Evolutionary conservation across 1,140 invertebrate genomes (phyloP).

Genomic region (Drosophila burlai): DNA sequence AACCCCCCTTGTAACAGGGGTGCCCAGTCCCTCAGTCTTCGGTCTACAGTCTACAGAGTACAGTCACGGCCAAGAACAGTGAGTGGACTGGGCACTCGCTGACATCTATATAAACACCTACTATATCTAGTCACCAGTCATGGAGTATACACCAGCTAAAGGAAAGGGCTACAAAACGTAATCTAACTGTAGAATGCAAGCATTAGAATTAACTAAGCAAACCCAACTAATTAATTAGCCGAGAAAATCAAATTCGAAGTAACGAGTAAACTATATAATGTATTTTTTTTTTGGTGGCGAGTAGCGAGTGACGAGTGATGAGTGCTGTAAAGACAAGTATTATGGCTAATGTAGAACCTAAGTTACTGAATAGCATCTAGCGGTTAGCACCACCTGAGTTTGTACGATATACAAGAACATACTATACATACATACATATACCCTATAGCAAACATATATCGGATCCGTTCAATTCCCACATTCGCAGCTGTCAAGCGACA

Average conservation of each 20-base stretch:
- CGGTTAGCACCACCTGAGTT: slow-evolving; percentile 50
- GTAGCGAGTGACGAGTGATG: neutral
- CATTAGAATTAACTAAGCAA: slow-evolving; percentile 38
- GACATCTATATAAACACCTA: slow-evolving; percentile 13
- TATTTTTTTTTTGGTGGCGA: slow-evolving; percentile 25
- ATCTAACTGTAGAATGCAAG: slow-evolving; percentile 42
- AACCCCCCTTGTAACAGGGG: neutral
- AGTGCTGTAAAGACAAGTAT: slow-evolving; percentile 47
- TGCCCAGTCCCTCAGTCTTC: neutral
- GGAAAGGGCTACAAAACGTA: slow-evolving; percentile 41
- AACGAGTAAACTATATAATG: slow-evolving; percentile 5
- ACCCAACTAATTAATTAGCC: slow-evolving; percentile 32
- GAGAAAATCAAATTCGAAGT: slow-evolving; percentile 40
- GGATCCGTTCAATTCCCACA: slow-evolving; percentile 52
- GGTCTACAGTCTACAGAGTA: neutral
- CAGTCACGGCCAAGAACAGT: neutral
- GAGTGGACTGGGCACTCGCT: neutral
- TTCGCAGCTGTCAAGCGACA: slow-evolving; percentile 53
- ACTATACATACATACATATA: slow-evolving; percentile 33
- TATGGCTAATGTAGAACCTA: slow-evolving; percentile 47
- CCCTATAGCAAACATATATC: slow-evolving; percentile 34
- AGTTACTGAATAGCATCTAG: slow-evolving; percentile 54
- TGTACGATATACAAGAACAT: slow-evolving; percentile 45
- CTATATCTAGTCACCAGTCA: slow-evolving; percentile 28
- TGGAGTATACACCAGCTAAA: slow-evolving; percentile 51